A percentile compares a stretch with the other conserved stretches of the same genome.
phyloP scores from a whole-genome alignment of 2,797 vertebrate genomes.

The Microchirus variegatus region DNA sequence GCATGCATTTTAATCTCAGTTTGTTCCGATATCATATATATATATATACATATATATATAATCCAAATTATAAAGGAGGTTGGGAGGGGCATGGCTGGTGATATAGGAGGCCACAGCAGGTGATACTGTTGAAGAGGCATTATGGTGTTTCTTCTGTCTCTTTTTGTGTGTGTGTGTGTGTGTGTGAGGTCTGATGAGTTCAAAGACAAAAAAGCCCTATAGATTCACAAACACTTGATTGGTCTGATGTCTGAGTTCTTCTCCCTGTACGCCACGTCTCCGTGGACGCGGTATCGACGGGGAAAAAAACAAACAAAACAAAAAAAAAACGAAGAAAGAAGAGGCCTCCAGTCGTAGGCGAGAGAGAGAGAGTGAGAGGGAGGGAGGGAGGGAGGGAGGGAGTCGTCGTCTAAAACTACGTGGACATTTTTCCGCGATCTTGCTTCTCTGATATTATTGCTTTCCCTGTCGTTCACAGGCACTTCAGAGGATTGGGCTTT shows the following conservation, averaged over 20 bases:
- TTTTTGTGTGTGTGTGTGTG: too few relatives aligned
- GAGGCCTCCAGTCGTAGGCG: constrained; percentile 9
- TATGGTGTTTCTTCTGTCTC: constrained; percentile 69
- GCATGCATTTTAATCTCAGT: constrained; percentile 28
- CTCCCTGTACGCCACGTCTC: constrained; percentile 21
- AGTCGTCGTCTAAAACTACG: constrained; percentile 26
- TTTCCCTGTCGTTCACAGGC: constrained; percentile 77
- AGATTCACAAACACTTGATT: constrained; percentile 43
- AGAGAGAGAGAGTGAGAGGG: not conserved
- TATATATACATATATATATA: too few relatives aligned
- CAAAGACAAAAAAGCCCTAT: constrained; percentile 66
- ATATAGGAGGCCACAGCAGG: constrained; percentile 76
- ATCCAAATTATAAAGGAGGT: constrained; percentile 25
- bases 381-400: not conserved
- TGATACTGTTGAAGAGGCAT: constrained; percentile 76
- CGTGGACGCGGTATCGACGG: constrained; percentile 39
- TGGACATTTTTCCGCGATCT: constrained; percentile 25
- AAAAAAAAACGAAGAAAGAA: too few relatives aligned
- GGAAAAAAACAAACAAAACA: too few relatives aligned
- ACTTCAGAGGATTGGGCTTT: constrained; percentile 78
- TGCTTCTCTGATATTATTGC: constrained; percentile 66
- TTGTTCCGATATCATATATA: too few relatives aligned
- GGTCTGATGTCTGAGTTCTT: constrained; percentile 29
- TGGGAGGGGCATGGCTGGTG: constrained; percentile 62
- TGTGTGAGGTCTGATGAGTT: constrained; percentile 68